Percentiles rank a stretch among this genome's conserved stretches.
Evolutionary conservation across 2,888 invertebrate genomes (phyloP).

Genomic region (Drosophila paranaensis): DNA sequence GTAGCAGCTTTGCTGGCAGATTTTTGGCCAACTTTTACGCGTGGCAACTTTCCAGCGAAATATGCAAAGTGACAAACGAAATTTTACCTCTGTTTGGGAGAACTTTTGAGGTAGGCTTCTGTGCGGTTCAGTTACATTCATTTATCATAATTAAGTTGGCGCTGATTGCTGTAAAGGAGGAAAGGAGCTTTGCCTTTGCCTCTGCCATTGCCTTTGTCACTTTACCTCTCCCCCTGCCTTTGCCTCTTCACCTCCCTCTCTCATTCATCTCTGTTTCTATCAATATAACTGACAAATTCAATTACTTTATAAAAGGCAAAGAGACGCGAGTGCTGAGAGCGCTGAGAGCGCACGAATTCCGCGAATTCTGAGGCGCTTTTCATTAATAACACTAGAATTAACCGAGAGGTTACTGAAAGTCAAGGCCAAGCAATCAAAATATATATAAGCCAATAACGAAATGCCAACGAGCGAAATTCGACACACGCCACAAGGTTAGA

Average conservation of each 20-base stretch:
- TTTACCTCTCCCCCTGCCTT: too few species aligned
- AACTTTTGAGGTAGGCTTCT: constrained; percentile 38
- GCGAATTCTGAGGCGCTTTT: constrained; percentile 50
- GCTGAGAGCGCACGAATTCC: constrained; percentile 50
- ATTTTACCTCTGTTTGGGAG: neutral
- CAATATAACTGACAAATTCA: constrained; percentile 60
- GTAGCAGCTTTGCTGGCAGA: neutral
- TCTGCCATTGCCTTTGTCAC: too few species aligned
- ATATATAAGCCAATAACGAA: constrained; percentile 50
- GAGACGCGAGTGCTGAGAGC: constrained; percentile 8
- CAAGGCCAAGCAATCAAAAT: constrained; percentile 73
- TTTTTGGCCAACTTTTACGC: neutral
- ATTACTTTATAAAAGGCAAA: constrained; percentile 52
- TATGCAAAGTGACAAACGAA: constrained; percentile 20
- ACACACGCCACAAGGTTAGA: constrained; percentile 50
- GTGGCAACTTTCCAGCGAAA: constrained; percentile 14
- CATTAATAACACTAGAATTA: constrained; percentile 80
- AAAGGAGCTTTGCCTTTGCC: constrained; percentile 3
- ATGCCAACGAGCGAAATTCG: constrained; percentile 50
- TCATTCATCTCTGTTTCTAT: constrained; percentile 31
- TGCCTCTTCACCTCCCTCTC: neutral
- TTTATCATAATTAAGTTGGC: constrained; percentile 58
- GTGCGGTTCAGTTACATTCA: constrained; percentile 21
- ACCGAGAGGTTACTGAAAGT: constrained; percentile 77
- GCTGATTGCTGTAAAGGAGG: constrained; percentile 1